A percentile compares a stretch with the other conserved stretches of the same genome.
Conservation (phyloP, 2,797 vertebrate genomes). For the Pachyuromys duprasi region DNA sequence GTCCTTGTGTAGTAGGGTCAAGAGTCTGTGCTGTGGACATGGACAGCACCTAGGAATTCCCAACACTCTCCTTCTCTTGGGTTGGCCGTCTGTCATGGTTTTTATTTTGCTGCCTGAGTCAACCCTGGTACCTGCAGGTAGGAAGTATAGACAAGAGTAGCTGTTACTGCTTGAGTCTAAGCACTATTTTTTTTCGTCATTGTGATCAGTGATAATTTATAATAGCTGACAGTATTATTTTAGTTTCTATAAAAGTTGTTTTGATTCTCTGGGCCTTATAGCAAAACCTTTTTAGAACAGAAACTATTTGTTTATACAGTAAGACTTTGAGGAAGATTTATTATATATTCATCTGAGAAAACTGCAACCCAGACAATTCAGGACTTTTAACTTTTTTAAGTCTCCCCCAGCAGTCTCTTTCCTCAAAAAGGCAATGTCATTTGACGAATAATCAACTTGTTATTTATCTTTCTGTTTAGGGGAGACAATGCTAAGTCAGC, state of each 20-base stretch:
- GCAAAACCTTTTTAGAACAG: conserved; percentile 56
- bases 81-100: background rate
- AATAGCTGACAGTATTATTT: conserved; percentile 61
- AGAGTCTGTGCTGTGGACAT: background rate
- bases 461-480: conserved; percentile 70
- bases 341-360: conserved; percentile 77
- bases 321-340: conserved; percentile 72
- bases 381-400: conserved; percentile 38
- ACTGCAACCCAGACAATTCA: conserved; percentile 63
- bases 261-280: conserved; percentile 56
- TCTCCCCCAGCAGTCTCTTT: conserved; percentile 43
- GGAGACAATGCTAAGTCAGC: conserved; percentile 67
- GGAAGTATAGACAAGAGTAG: background rate
- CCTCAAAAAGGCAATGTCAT: conserved; percentile 73
- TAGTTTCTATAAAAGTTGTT: conserved; percentile 40
- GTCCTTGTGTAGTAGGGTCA: background rate
- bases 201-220: background rate
- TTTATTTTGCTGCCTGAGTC: background rate
- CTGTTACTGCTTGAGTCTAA: background rate
- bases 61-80: background rate
- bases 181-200: background rate
- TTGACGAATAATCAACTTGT: conserved; percentile 61
- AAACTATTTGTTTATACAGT: conserved; percentile 71
- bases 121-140: background rate
- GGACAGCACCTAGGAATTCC: background rate